A percentile compares a stretch with the other conserved stretches of the same genome.
Conservation (phyloP, 2,113 vertebrate species). For the Crotalus tigris region DNA sequence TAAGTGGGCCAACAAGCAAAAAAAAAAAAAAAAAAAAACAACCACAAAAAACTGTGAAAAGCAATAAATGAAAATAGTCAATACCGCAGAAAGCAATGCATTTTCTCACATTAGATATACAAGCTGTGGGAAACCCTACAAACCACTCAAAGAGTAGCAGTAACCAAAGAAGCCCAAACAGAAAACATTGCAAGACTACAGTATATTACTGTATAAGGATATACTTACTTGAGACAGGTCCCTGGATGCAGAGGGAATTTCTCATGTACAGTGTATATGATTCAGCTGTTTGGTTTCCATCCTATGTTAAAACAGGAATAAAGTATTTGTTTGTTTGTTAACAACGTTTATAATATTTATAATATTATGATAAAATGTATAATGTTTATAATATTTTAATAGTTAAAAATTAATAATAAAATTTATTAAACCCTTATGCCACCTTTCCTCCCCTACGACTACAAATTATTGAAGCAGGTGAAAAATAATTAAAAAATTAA, state of each 20-base stretch:
- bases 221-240: neutral
- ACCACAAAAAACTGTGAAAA: neutral
- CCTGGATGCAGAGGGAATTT: neutral
- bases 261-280: neutral
- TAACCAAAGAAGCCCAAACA: neutral
- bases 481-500: neutral
- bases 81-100: neutral
- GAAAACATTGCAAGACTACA: neutral
- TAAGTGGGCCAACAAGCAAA: neutral
- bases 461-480: neutral
- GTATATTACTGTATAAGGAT: neutral
- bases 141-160: neutral
- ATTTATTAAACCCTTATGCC: too few relatives aligned
- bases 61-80: neutral
- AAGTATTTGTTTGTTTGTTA: neutral
- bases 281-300: neutral
- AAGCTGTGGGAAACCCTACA: neutral
- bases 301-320: neutral
- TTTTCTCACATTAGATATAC: neutral
- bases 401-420: too few relatives aligned
- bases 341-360: too few relatives aligned
- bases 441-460: neutral
- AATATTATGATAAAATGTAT: too few relatives aligned
- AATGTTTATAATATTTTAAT: too few relatives aligned
- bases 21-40: too few relatives aligned